Evolutionary conservation across 2,113 vertebrate species (phyloP), one percentile per base, ranked within the genome.

Genomic region (Chionis minor): DNA sequence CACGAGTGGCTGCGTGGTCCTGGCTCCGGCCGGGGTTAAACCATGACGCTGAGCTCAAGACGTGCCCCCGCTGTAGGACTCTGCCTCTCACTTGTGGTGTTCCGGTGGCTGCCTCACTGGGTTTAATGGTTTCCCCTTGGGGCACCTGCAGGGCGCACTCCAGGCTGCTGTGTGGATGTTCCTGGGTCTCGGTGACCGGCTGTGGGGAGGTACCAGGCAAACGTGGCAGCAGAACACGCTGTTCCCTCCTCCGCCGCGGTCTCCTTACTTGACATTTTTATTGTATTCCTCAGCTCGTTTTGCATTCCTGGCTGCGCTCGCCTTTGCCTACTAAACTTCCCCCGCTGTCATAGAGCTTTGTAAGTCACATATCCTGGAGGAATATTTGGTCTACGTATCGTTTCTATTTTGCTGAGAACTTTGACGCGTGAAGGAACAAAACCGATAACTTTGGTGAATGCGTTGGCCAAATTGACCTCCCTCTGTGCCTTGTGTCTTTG

Each of bases 131-230:
- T 72, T 58, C 24, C 18, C 10, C 40, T 12, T 13, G 9, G 52
- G 22, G 16, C 38, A 21, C 1, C 22, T 77, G 55, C 32, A 4
- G 3, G 30, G 12, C 23, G 70, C 19, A 0, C 20, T 22, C 61
- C n/a, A 7, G 1, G 26, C 79, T 44, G n/a, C 62, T 24, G 5
- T 42, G 17, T 21, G 40, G 55, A 1, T 28, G 32, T 33, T 71
- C 19, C 14, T 59, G 58, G 22, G 4, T 67, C 28, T 51, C 18
- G 5, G 74, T n/a, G 74, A 22, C 22, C 0, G 0, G 22, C 49
- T 54, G 6, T 24, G 4, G 77, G 63, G 58, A 72, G 33, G 30
- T 20, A 4, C 20, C 24, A 28, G 38, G 54, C 40, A 18, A 7
- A 6, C 1, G 2, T n/a, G 20, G 72, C 63, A 63, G 19, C 45